Conservation (phyloP, 2,113 vertebrate genomes). For the Paramormyrops kingsleyae region DNA sequence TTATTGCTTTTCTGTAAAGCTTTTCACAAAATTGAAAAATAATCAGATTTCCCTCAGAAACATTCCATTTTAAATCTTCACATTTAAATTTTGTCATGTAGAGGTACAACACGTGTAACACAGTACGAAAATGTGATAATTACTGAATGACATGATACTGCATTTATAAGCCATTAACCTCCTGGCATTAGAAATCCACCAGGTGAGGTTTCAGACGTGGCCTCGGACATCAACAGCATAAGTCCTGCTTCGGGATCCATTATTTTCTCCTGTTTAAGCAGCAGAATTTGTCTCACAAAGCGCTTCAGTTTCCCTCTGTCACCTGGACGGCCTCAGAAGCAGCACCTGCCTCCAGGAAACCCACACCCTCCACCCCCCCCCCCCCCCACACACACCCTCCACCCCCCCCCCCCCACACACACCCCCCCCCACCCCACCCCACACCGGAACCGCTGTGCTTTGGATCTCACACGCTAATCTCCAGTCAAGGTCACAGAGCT, state of each 20-base stretch:
- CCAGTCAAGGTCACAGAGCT: background rate
- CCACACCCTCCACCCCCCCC: background rate
- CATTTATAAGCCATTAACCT: background rate
- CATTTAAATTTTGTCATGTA: background rate
- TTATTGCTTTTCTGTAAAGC: background rate
- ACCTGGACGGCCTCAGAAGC: background rate
- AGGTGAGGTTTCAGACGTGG: background rate
- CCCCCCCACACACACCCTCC: background rate
- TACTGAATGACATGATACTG: background rate
- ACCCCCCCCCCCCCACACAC: background rate
- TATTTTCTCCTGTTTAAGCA: background rate
- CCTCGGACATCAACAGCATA: background rate
- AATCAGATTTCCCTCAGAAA: background rate
- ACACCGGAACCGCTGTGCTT: background rate
- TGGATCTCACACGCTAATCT: background rate
- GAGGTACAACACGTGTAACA: background rate
- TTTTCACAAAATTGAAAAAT: background rate
- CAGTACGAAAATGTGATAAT: background rate
- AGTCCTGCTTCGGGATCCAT: background rate
- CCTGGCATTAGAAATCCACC: background rate
- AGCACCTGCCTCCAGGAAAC: background rate
- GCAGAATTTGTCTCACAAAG: background rate
- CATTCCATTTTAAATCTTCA: background rate
- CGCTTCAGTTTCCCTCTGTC: too few species aligned
- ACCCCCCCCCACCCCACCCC: too few species aligned